Evolutionary conservation across 92 coral and sea anemone species (phyloP).

Genomic region (Nematostella vectensis): DNA sequence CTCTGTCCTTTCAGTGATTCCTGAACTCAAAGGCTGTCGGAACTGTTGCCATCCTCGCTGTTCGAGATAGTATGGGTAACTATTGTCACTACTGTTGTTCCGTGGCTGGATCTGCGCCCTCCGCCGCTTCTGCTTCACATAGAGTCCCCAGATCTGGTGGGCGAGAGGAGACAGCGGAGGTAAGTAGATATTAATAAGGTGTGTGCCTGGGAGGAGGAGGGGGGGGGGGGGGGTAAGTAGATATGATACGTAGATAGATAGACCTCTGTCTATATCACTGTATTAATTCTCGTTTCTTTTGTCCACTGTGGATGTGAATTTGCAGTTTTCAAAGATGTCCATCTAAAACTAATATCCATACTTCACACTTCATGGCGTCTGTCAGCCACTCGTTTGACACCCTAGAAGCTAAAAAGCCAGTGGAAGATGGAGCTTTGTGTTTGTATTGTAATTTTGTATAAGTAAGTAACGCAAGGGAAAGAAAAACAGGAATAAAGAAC

Average conservation of each 20-base stretch:
- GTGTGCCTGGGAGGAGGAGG: background rate
- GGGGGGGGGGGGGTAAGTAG: too few species aligned
- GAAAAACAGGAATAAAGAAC: too few species aligned
- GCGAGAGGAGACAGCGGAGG: background rate
- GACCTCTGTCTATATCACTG: too few species aligned
- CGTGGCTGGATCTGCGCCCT: background rate
- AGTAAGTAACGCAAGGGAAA: too few species aligned
- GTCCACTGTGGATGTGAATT: too few species aligned
- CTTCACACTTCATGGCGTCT: too few species aligned
- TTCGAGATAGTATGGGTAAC: background rate
- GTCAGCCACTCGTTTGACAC: too few species aligned
- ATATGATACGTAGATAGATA: too few species aligned
- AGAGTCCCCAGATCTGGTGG: background rate
- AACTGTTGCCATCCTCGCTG: conserved; percentile 8
- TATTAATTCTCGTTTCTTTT: too few species aligned
- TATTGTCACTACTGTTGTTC: conserved; percentile 8
- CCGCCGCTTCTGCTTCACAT: background rate
- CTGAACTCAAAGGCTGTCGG: conserved; percentile 27
- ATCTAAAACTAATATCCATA: background rate
- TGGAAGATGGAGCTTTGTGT: too few species aligned
- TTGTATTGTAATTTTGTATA: too few species aligned
- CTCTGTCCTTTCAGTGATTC: conserved; percentile 27
- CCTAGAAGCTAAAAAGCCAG: too few species aligned
- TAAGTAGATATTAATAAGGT: background rate
- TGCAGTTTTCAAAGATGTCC: background rate